Conservation (phyloP, 2,888 invertebrate genomes). For the Patella ulyssiponensis region DNA sequence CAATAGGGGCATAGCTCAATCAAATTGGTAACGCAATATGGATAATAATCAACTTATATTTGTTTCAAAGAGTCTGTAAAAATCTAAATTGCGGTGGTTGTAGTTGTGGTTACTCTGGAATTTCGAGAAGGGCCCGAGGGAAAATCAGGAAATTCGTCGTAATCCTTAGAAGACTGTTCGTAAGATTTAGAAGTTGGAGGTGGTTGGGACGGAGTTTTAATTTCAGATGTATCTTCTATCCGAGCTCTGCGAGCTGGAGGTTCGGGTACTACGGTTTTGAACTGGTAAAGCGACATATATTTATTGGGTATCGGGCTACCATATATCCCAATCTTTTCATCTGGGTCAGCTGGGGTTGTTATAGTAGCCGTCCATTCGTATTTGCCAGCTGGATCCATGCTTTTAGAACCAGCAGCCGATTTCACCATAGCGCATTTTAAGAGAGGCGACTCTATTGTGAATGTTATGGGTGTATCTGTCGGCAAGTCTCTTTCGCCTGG, state of each 20-base stretch:
- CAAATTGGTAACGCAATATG: no score
- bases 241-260: background rate
- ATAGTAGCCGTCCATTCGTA: background rate
- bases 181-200: no score
- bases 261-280: background rate
- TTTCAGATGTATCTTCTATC: background rate
- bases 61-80: no score
- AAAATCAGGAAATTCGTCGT: no score
- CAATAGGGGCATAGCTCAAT: no score
- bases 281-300: background rate
- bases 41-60: no score
- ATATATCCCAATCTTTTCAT: background rate
- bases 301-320: background rate
- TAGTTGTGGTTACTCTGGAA: background rate
- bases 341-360: background rate
- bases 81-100: no score
- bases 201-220: no score
- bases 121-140: background rate
- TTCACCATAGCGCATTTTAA: slow-evolving; percentile 8
- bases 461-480: background rate
- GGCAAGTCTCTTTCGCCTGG: background rate
- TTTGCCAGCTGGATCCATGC: background rate
- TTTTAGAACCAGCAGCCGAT: background rate
- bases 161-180: no score
- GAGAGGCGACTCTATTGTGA: background rate